Base-by-base conservation (phyloP, 2,113 vertebrate genomes). In the Rattus norvegicus region DNA sequence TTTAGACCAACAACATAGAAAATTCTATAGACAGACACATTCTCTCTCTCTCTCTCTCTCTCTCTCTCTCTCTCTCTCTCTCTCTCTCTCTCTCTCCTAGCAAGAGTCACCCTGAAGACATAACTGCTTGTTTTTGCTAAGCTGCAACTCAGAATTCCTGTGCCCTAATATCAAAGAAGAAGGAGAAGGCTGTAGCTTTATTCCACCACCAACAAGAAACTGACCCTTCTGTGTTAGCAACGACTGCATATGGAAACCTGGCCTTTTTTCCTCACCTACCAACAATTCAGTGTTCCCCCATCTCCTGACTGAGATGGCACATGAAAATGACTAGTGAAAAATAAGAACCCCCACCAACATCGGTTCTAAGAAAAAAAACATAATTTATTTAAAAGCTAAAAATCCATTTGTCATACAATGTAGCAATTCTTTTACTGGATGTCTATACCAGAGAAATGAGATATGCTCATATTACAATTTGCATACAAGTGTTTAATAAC, bases 331-430 rank as follows among this genome's bases (percentile, higher is more conserved):
- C 61, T 33, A 85, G 30, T 59, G 43, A 69, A 84, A 93, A 84
- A 49, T 65, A 67, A 87, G 63, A 80, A 52, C 36, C 43, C 80
- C 22, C 19, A 63, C 33, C 12, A 75, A 69, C 43, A 36, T 10
- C 20, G 33, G 61, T 77, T 69, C 47, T 87, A 20, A n/a, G 52
- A 49, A 56, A 17, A 67, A 61, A 56, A 10, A 87, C n/a, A 17
- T 39, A 76, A 16, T 61, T 91, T 95, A 88, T 93, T 85, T 91
- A 75, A 87, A 84, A 95, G 59, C 70, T 47, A 90, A 80, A 56
- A 30, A 43, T 9, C 7, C 56, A 80, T 24, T 59, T 80, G 36
- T 54, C 49, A 61, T 77, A 47, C 20, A 89, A 77, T 7, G 17
- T 19, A 67, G 30, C 73, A 90, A 61, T 65, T 86, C n/a, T 61